Evolutionary conservation across 2,797 vertebrate genomes (phyloP), one percentile per base, ranked within the genome.

Genomic region (Thripadectes ignobilis): DNA sequence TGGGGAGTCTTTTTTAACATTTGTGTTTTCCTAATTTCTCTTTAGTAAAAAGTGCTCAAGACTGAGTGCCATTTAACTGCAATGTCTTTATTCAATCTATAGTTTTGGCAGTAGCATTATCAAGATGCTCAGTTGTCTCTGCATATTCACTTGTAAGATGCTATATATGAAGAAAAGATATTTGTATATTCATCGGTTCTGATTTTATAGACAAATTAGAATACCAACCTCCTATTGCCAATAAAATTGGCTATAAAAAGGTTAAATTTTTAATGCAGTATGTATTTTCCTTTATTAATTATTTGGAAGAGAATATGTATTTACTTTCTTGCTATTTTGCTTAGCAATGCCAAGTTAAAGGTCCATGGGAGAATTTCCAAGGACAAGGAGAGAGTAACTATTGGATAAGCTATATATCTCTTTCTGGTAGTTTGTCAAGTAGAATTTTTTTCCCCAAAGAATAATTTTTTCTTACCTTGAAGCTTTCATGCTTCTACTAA

Each of bases 341-440:
- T 89, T 77, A 49, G 27, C 30, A 63, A 32, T 71, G 29, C 21
- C 63, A 85, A 88, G 69, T 46, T 94, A 89, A 77, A 96, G 69
- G 76, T 96, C 89, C 89, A 45, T 29, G 41, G 74, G 79, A 96
- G 92, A 81, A 81, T 93, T 96, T 91, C 66, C 68, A 93, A 97
- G 95, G 88, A 88, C 62, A 68, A 93, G 51, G 57, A 87, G 36
- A 66, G 34, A 67, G 32, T 36, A 87, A 68, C 20, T 29, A 36
- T 79, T 51, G 41, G 54, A 43, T 48, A 49, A 71, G 34, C 8
- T 36, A 38, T 49, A 38, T 36, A 20, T 45, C 24, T 76, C 8
- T 74, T 96, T 86, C 46, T 67, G 49, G 32, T 11, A 73, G 57
- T 54, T 71, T 92, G 84, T 85, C 49, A 61, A 66, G 61, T 14